Base-by-base conservation (phyloP, 2,888 invertebrate species). In the Coelopa pilipes region DNA sequence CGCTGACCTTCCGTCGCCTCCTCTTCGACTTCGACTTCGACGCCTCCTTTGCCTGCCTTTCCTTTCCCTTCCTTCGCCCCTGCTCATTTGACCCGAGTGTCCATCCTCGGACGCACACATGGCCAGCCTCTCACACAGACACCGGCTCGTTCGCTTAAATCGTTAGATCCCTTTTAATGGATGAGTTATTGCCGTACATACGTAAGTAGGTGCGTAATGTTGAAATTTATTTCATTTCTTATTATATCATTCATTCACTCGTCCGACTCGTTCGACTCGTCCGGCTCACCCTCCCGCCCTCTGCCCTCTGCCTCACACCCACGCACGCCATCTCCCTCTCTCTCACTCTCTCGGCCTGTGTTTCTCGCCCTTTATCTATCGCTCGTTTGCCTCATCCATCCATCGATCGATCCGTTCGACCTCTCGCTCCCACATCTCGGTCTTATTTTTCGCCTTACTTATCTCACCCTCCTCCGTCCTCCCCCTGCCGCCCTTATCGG, bases 131-230 rank as follows among this genome's bases (percentile, higher is more conserved):
- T 34, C 34, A 34, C 34, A 34, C 34, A 59, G 12, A 59, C 57
- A 72, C 73, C 57, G 17, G n/a, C 57, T 59, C 57, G 59, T 45
- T 70, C 59, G 59, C 55, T 59, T 70, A 70, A 70, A 70, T 77
- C 76, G 71, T 78, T 77, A 77, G 83, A 84, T 85, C 85, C 84
- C 83, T 84, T 84, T 84, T 84, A 84, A 85, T 85, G 85, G 84
- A 84, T 84, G 85, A 84, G 83, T 84, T 84, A 85, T 85, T 85
- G 85, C 85, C 84, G 81, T 83, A 85, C 85, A 84, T 84, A 83
- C 85, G 81, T 83, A 84, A 84, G 84, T 84, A 84, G 84, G 82
- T 83, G 84, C 79, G 80, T 77, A 76, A 75, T 77, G 77, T 76
- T 80, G 75, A 79, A 80, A 79, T 80, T 80, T 78, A 78, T 80